A percentile compares a stretch with the other conserved stretches of the same genome.
Conservation (phyloP, 2,888 invertebrate species). For the Arctia plantaginis region DNA sequence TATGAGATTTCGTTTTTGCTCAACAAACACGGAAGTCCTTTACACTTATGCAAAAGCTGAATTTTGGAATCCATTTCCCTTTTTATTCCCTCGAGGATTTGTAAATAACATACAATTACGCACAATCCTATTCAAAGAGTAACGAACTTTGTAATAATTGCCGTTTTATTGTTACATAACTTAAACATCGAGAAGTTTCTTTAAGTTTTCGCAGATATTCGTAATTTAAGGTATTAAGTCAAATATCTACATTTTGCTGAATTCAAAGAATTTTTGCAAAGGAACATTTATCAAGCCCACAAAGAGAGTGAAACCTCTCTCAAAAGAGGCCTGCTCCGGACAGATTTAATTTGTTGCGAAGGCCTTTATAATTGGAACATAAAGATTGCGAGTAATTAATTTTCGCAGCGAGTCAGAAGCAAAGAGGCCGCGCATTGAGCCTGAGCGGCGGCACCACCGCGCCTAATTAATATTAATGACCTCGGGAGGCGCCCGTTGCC, state of each 20-base stretch:
- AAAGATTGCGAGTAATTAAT: constrained; percentile 87
- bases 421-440: constrained; percentile 82
- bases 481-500: constrained; percentile 70
- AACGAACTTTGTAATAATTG: constrained; percentile 69
- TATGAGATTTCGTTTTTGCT: constrained; percentile 80
- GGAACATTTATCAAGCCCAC: constrained; percentile 86
- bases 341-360: constrained; percentile 87
- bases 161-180: constrained; percentile 64
- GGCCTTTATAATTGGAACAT: constrained; percentile 87
- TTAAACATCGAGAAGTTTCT: constrained; percentile 63
- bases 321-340: constrained; percentile 85
- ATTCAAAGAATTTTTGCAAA: constrained; percentile 81
- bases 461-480: constrained; percentile 86
- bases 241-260: constrained; percentile 78
- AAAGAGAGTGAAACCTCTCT: constrained; percentile 86
- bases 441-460: constrained; percentile 74
- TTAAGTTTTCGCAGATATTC: constrained; percentile 70
- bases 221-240: constrained; percentile 78
- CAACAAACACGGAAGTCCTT: constrained; percentile 80
- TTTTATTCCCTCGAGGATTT: constrained; percentile 68
- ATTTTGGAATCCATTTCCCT: constrained; percentile 79
- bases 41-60: constrained; percentile 84
- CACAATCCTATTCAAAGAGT: constrained; percentile 63
- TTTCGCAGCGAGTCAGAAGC: constrained; percentile 86
- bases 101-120: constrained; percentile 81